Evolutionary conservation across 1,140 invertebrate genomes (phyloP).

Genomic region (Papilio xuthus): DNA sequence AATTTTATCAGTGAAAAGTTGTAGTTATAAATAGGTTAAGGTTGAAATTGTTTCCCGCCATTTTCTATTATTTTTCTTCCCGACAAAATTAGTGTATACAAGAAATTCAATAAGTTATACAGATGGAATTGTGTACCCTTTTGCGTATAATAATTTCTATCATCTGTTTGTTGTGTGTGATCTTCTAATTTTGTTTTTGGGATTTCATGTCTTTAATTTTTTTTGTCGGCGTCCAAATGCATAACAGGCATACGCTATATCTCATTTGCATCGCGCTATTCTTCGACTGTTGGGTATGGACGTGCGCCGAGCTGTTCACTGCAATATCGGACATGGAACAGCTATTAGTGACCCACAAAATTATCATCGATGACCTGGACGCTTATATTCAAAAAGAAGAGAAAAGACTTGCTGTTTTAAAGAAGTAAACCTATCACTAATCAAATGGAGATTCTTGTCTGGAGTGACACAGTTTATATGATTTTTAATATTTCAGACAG

Average conservation of each 20-base stretch:
- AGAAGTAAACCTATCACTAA: conserved; percentile 85
- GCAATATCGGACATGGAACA: conserved; percentile 95
- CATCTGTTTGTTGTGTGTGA: not conserved
- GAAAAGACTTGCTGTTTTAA: conserved; percentile 88
- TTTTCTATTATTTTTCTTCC: too few species aligned
- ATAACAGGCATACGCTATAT: not conserved
- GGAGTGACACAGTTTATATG: not conserved
- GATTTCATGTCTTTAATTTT: not conserved
- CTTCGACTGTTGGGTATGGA: conserved; percentile 44
- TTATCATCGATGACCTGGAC: conserved; percentile 91
- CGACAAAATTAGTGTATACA: not conserved
- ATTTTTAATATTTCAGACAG: conserved; percentile 79
- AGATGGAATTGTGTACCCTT: not conserved
- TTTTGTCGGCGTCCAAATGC: not conserved
- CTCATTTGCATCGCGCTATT: conserved; percentile 40
- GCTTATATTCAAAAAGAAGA: conserved; percentile 93
- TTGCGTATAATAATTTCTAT: not conserved
- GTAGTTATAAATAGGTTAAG: not conserved
- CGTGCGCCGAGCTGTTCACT: conserved; percentile 88
- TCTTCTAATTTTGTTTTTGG: not conserved
- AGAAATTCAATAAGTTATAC: not conserved
- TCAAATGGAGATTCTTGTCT: conserved; percentile 79
- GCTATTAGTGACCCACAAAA: conserved; percentile 93
- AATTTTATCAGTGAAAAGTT: not conserved
- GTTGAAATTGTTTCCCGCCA: not conserved